Percentiles rank a stretch among this genome's conserved stretches.
Evolutionary conservation across 2,888 invertebrate genomes (phyloP).

Genomic region (Cryptophagus acutangulus): DNA sequence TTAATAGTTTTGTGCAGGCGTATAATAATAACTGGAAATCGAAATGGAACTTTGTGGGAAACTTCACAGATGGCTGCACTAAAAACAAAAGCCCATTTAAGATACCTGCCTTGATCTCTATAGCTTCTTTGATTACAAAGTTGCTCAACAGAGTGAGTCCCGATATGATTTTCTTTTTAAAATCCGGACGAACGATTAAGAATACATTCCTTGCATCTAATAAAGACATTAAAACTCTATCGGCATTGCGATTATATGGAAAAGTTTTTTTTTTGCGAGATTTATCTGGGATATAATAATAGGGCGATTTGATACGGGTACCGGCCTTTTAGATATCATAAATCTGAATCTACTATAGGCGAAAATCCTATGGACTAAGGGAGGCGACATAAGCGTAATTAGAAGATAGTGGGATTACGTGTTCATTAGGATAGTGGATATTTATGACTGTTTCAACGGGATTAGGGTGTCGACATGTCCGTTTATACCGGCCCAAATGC

Average conservation of each 20-base stretch:
- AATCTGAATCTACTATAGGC: conserved; percentile 31
- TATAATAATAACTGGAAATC: no score
- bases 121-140: conserved; percentile 32
- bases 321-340: conserved; percentile 26
- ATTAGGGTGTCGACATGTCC: conserved; percentile 37
- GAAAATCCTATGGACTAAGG: conserved; percentile 27
- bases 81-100: conserved; percentile 35
- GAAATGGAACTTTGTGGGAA: no score
- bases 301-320: conserved; percentile 32
- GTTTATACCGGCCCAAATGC: conserved; percentile 21
- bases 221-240: no score
- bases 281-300: no score
- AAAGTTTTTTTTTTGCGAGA: no score
- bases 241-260: no score
- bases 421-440: conserved; percentile 41
- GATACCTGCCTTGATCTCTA: conserved; percentile 40
- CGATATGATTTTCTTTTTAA: conserved; percentile 21
- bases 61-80: conserved; percentile 40
- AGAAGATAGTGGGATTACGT: conserved; percentile 42
- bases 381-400: conserved; percentile 37
- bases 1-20: no score
- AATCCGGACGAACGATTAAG: background rate
- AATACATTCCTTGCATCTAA: no score
- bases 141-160: conserved; percentile 39
- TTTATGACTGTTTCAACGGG: conserved; percentile 37